A percentile compares a stretch with the other conserved stretches of the same genome.
Conservation (phyloP, 1,140 invertebrate genomes). For the Drosophila mauritiana region DNA sequence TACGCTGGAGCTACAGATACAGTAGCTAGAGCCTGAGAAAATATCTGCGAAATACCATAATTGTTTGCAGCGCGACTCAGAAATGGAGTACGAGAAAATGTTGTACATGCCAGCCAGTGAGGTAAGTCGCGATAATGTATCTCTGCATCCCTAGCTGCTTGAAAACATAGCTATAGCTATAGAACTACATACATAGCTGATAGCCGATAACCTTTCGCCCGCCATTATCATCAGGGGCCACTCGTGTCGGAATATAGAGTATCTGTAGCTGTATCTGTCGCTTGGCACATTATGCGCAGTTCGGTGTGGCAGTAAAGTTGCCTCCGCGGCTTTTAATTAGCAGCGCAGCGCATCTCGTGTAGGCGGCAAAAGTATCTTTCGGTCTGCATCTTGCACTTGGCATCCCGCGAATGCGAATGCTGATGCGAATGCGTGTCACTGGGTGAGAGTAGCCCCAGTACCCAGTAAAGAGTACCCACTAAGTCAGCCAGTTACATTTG, state of each 20-base stretch:
- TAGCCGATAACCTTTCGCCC: constrained; percentile 61
- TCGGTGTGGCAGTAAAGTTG: constrained; percentile 45
- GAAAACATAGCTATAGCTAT: constrained; percentile 13
- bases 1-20: constrained; percentile 21
- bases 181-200: constrained; percentile 51
- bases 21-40: constrained; percentile 37
- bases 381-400: background rate
- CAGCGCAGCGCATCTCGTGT: constrained; percentile 41
- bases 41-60: constrained; percentile 25
- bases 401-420: constrained; percentile 7
- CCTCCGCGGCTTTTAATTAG: constrained; percentile 62
- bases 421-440: constrained; percentile 71
- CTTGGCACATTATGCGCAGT: constrained; percentile 67
- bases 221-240: constrained; percentile 64
- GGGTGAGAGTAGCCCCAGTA: constrained; percentile 64
- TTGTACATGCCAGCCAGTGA: constrained; percentile 61
- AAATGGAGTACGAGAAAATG: constrained; percentile 83
- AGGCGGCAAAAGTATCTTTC: constrained; percentile 38
- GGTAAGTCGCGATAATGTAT: constrained; percentile 52
- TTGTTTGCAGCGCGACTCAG: constrained; percentile 19
- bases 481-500: constrained; percentile 73
- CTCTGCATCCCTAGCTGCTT: constrained; percentile 4
- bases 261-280: constrained; percentile 36
- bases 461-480: constrained; percentile 5
- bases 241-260: constrained; percentile 15